Percentiles rank a stretch among this genome's conserved stretches.
phyloP scores from a whole-genome alignment of 2,113 vertebrate genomes.

The Labrus mixtus region DNA sequence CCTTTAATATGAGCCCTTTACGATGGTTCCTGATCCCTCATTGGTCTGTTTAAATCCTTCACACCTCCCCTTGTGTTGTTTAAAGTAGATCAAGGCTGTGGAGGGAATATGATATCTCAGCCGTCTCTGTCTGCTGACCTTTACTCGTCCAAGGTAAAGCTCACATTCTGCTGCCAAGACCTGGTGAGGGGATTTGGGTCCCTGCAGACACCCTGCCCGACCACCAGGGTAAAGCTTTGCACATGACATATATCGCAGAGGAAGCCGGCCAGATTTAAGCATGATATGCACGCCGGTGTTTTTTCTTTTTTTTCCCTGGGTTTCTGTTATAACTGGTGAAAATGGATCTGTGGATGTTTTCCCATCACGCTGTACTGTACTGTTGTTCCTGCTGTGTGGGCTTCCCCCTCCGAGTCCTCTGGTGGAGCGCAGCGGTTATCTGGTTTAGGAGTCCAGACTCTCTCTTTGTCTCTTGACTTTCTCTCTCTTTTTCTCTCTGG shows the following conservation, averaged over 20 bases:
- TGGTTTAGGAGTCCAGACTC: conserved; percentile 57
- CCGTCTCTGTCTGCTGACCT: conserved; percentile 36
- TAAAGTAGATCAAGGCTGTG: conserved; percentile 34
- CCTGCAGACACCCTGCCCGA: conserved; percentile 39
- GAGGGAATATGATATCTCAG: conserved; percentile 28
- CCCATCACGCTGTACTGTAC: conserved; percentile 50
- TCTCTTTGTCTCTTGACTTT: conserved; percentile 17
- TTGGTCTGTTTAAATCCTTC: neutral
- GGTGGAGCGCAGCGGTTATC: conserved; percentile 43
- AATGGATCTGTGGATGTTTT: conserved; percentile 64
- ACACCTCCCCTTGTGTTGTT: conserved; percentile 15
- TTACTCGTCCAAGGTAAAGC: conserved; percentile 50
- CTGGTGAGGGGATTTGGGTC: conserved; percentile 33
- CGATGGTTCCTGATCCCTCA: neutral
- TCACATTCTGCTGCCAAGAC: conserved; percentile 30
- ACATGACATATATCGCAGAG: conserved; percentile 56
- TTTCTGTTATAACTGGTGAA: conserved; percentile 63
- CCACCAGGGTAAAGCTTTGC: conserved; percentile 53
- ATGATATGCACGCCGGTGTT: conserved; percentile 52
- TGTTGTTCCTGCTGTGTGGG: conserved; percentile 75
- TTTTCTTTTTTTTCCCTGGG: conserved; percentile 22
- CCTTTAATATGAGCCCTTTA: too few species aligned
- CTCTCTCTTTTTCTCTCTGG: conserved; percentile 25
- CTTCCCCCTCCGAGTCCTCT: conserved; percentile 62
- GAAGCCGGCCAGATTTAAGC: conserved; percentile 56